These are phyloP conservation scores for Scomber scombrus DNA, from an alignment of 2,113 vertebrate genomes.

Conservation along the genomic window DNA sequence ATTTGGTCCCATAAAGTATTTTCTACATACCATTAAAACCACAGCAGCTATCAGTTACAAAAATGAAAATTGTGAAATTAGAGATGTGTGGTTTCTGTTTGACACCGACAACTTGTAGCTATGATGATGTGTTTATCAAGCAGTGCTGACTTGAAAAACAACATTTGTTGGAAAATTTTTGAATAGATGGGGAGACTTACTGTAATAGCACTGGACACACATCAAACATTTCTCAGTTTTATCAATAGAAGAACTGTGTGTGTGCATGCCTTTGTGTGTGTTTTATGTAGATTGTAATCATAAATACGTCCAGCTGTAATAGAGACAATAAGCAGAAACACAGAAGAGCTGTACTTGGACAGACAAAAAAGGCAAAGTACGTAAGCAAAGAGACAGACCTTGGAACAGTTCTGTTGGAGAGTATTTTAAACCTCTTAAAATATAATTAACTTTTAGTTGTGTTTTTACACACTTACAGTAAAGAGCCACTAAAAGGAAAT, in stretches of 20 bases:
- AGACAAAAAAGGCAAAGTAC: conserved; percentile 14
- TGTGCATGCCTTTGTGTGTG: conserved; percentile 7
- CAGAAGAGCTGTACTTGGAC: conserved; percentile 17
- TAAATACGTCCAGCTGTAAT: conserved; percentile 54
- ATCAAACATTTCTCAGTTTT: conserved; percentile 16
- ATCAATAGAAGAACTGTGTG: conserved; percentile 15
- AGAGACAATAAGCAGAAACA: conserved; percentile 55
- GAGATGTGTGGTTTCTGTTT: conserved; percentile 30
- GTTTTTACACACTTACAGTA: not conserved
- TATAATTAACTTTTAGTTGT: not conserved
- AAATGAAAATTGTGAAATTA: conserved; percentile 35
- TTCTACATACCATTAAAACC: conserved; percentile 16
- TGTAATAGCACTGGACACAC: conserved; percentile 27
- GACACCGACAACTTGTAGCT: conserved; percentile 40
- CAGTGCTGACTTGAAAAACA: conserved; percentile 26
- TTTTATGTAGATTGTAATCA: conserved; percentile 39
- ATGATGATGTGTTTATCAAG: conserved; percentile 56
- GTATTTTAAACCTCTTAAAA: conserved; percentile 7
- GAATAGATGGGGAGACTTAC: conserved; percentile 8
- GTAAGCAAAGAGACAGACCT: not conserved
- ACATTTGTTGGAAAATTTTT: conserved; percentile 17
- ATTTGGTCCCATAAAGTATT: conserved; percentile 1
- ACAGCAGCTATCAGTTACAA: conserved; percentile 46
- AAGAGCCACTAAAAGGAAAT: not conserved
- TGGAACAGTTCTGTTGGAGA: conserved; percentile 3